phyloP scores from a whole-genome alignment of 2,797 vertebrate species.

The Myotis planiceps region DNA sequence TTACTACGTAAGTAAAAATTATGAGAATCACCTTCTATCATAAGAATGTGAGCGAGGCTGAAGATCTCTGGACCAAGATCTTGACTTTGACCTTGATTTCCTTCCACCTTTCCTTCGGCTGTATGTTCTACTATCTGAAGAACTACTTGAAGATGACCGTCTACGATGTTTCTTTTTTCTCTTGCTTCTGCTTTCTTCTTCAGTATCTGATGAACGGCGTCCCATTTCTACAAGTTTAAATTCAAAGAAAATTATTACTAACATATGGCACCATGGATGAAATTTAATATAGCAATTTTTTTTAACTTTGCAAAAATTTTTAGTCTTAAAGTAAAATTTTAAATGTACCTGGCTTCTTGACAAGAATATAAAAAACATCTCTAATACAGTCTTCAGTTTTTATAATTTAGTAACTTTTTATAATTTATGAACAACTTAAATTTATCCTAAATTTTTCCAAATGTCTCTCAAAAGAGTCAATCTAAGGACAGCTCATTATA shows the following conservation, averaged over 20 bases:
- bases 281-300: slow-evolving; percentile 26
- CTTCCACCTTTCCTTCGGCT: slow-evolving; percentile 91
- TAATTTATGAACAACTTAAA: slow-evolving; percentile 25
- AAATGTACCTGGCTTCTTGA: slow-evolving; percentile 2
- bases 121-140: slow-evolving; percentile 91
- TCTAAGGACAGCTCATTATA: not conserved
- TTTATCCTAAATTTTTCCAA: not conserved
- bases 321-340: slow-evolving; percentile 21
- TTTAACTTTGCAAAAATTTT: not conserved
- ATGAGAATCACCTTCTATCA: slow-evolving; percentile 86
- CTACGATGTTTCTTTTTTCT: slow-evolving; percentile 93
- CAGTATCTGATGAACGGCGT: slow-evolving; percentile 94
- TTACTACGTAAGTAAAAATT: fast-evolving
- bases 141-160: slow-evolving; percentile 92
- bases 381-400: not conserved
- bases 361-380: slow-evolving; percentile 3
- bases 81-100: slow-evolving; percentile 91
- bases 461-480: slow-evolving; percentile 18
- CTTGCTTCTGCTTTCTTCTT: slow-evolving; percentile 91
- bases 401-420: not conserved
- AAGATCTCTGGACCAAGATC: slow-evolving; percentile 88
- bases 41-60: slow-evolving; percentile 89
- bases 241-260: slow-evolving; percentile 45
- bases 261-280: not conserved
- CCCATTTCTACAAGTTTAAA: slow-evolving; percentile 88